Evolutionary conservation across 2,888 invertebrate genomes (phyloP).

Genomic region (Reticulitermes lucifugus): DNA sequence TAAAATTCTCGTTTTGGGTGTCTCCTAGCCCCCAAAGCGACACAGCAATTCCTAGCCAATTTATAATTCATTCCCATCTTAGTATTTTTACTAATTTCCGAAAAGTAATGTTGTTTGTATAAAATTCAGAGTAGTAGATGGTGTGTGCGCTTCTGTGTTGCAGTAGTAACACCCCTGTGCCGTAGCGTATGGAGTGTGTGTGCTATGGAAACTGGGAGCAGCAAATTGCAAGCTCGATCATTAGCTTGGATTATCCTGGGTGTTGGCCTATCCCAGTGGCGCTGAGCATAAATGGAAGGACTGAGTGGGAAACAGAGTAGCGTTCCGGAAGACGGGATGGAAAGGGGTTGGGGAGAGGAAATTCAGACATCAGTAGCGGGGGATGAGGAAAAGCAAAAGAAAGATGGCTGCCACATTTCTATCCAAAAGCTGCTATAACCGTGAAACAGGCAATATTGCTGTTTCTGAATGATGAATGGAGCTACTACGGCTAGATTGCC

Average conservation of each 20-base stretch:
- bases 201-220: constrained; percentile 37
- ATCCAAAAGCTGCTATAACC: constrained; percentile 16
- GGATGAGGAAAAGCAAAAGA: constrained; percentile 30
- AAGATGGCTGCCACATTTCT: constrained; percentile 45
- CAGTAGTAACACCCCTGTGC: constrained; percentile 4
- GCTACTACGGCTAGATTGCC: neutral
- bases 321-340: constrained; percentile 51
- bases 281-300: constrained; percentile 44
- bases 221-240: constrained; percentile 55
- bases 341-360: constrained; percentile 34
- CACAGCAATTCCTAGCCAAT: too few species aligned
- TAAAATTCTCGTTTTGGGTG: too few species aligned
- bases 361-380: constrained; percentile 28
- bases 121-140: neutral
- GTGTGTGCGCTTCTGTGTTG: neutral
- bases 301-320: constrained; percentile 49
- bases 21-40: too few species aligned
- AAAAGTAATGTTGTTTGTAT: neutral
- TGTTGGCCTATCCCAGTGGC: constrained; percentile 8
- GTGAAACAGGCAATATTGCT: constrained; percentile 50
- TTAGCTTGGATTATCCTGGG: constrained; percentile 60
- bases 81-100: too few species aligned
- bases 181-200: neutral
- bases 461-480: constrained; percentile 1
- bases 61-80: too few species aligned